Percentiles rank a stretch among this genome's conserved stretches.
Conservation (phyloP, 1,140 invertebrate species). For the Elysia chlorotica region DNA sequence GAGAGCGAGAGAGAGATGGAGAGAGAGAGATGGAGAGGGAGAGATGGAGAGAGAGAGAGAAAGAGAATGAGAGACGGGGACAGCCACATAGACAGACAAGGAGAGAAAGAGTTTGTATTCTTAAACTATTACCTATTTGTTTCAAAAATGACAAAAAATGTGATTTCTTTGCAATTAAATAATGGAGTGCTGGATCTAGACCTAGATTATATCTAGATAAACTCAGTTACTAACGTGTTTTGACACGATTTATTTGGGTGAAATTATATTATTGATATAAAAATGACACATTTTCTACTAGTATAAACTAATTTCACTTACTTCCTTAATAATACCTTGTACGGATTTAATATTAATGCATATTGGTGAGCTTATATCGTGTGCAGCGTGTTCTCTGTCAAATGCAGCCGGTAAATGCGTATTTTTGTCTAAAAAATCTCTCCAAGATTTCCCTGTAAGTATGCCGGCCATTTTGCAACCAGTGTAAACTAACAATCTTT, state of each 20-base stretch:
- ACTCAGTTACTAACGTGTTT: background rate
- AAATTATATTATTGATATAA: background rate
- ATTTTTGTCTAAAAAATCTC: constrained; percentile 48
- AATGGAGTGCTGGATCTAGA: too few species aligned
- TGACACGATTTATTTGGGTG: background rate
- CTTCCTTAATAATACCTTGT: too few species aligned
- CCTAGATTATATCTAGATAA: too few species aligned
- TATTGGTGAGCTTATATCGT: constrained; percentile 46
- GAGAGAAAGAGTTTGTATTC: too few species aligned
- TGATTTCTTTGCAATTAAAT: too few species aligned
- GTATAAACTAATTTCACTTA: constrained; percentile 8
- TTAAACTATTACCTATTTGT: too few species aligned
- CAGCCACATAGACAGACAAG: too few species aligned
- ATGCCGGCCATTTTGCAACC: constrained; percentile 51
- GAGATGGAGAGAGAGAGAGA: background rate
- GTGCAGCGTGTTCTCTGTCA: constrained; percentile 50
- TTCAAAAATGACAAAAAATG: too few species aligned
- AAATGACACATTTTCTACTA: background rate
- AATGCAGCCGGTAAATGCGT: constrained; percentile 46
- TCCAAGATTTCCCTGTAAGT: constrained; percentile 48
- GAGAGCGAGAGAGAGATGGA: constrained; percentile 3
- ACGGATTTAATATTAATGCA: too few species aligned
- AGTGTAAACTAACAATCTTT: constrained; percentile 34
- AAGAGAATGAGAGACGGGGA: too few species aligned
- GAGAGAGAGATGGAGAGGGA: background rate